Evolutionary conservation across 1,140 invertebrate genomes (phyloP).

Genomic region (Littorina saxatilis): DNA sequence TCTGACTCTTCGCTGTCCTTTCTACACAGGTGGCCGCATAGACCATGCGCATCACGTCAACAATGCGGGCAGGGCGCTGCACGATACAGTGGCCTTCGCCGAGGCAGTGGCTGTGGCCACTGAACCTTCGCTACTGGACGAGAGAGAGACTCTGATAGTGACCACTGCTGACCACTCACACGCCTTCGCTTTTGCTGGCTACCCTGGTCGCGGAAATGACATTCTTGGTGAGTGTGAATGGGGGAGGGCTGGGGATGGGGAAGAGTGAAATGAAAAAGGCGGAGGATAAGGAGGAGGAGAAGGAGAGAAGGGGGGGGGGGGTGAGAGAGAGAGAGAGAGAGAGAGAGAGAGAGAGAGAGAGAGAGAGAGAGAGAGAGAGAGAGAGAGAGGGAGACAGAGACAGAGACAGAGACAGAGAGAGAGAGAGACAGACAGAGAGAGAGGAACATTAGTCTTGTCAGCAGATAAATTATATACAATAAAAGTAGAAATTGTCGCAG

Average conservation of each 20-base stretch:
- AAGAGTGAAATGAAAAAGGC: too few relatives aligned
- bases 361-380: constrained; percentile 5
- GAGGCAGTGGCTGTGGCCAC: constrained; percentile 82
- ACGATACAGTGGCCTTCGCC: constrained; percentile 87
- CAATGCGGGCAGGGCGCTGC: constrained; percentile 85
- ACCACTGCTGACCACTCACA: constrained; percentile 91
- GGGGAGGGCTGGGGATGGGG: too few relatives aligned
- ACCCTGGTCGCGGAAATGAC: constrained; percentile 60
- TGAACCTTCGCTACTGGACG: constrained; percentile 76
- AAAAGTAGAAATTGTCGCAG: constrained; percentile 77
- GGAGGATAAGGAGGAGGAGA: background rate
- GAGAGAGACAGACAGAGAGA: too few relatives aligned
- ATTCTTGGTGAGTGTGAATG: constrained; percentile 66
- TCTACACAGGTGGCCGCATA: constrained; percentile 79
- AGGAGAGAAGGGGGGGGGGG: background rate
- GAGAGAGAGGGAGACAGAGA: background rate
- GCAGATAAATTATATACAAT: background rate
- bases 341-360: too few relatives aligned
- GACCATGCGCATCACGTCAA: constrained; percentile 93
- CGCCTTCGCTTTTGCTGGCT: constrained; percentile 52
- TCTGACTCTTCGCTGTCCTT: too few relatives aligned
- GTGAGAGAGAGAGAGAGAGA: background rate
- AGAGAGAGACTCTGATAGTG: constrained; percentile 86
- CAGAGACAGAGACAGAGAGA: background rate
- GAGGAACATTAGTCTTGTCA: too few relatives aligned